Percentiles rank a stretch among this genome's conserved stretches.
phyloP scores from a whole-genome alignment of 2,113 vertebrate genomes.

The Percina caprodes region DNA sequence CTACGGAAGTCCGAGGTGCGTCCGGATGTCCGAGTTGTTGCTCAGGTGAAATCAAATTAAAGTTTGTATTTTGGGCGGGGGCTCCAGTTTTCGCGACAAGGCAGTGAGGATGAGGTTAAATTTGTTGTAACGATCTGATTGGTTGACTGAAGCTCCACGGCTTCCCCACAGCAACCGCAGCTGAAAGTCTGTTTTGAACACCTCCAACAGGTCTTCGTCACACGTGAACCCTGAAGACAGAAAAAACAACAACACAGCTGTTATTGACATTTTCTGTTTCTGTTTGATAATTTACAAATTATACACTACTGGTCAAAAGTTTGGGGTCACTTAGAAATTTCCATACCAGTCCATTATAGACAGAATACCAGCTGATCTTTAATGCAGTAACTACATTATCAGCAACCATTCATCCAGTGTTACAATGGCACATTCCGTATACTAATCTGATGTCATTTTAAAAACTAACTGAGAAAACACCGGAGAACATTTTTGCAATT shows the following conservation, averaged over 20 bases:
- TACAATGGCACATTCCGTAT: too few relatives aligned
- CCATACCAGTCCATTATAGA: too few relatives aligned
- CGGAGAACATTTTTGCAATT: too few relatives aligned
- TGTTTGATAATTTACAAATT: not conserved
- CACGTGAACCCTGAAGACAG: slow-evolving; percentile 86
- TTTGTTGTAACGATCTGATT: slow-evolving; percentile 92
- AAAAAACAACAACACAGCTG: not conserved
- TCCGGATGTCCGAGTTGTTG: not conserved
- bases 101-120: slow-evolving; percentile 97
- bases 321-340: too few relatives aligned
- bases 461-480: too few relatives aligned
- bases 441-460: too few relatives aligned
- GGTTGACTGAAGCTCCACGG: slow-evolving; percentile 93
- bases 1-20: not conserved
- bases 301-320: too few relatives aligned
- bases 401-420: too few relatives aligned
- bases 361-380: too few relatives aligned
- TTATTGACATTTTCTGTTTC: not conserved
- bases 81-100: slow-evolving; percentile 95
- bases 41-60: slow-evolving; percentile 80
- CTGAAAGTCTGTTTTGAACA: slow-evolving; percentile 97
- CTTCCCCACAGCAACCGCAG: slow-evolving; percentile 97
- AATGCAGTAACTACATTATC: too few relatives aligned
- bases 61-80: slow-evolving; percentile 84
- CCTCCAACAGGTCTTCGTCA: slow-evolving; percentile 92